Evolutionary conservation across 2,888 invertebrate species (phyloP).

Genomic region (Ligdia adustata): DNA sequence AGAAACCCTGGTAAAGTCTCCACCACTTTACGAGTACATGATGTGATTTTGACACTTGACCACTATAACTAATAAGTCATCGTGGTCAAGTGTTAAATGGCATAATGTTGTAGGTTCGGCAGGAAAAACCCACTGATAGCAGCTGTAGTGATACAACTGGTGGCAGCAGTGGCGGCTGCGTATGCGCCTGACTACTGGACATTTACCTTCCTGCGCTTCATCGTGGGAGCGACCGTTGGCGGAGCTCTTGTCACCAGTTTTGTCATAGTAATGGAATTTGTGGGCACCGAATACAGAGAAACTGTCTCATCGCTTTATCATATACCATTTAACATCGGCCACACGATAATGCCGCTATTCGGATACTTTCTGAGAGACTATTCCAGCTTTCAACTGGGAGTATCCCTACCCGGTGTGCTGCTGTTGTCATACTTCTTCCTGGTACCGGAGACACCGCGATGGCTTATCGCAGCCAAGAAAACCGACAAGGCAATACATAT

Average conservation of each 20-base stretch:
- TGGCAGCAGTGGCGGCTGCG: conserved; percentile 87
- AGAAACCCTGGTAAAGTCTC: too few species aligned
- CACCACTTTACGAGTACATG: too few species aligned
- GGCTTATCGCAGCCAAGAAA: conserved; percentile 89
- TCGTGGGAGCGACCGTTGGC: conserved; percentile 90
- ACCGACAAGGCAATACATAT: conserved; percentile 86
- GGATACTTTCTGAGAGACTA: conserved; percentile 87
- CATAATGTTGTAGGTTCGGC: conserved; percentile 86
- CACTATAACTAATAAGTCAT: too few species aligned
- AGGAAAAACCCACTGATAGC: conserved; percentile 88
- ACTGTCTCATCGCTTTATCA: conserved; percentile 86
- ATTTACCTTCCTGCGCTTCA: conserved; percentile 87
- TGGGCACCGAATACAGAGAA: conserved; percentile 84
- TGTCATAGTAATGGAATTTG: conserved; percentile 87
- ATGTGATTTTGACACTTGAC: too few species aligned
- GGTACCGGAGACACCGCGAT: conserved; percentile 91
- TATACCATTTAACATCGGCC: conserved; percentile 87
- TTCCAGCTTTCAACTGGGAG: conserved; percentile 86
- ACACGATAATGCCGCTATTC: conserved; percentile 85
- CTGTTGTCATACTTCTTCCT: conserved; percentile 87
- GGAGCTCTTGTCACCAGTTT: conserved; percentile 90
- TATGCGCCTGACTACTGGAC: conserved; percentile 84
- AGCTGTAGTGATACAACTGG: conserved; percentile 88
- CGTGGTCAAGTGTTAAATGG: conserved; percentile 47
- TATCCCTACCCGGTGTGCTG: conserved; percentile 84